Evolutionary conservation across 1,140 invertebrate genomes (phyloP), one percentile per base, ranked within the genome.

Genomic region (Tetramorium alpestre): DNA sequence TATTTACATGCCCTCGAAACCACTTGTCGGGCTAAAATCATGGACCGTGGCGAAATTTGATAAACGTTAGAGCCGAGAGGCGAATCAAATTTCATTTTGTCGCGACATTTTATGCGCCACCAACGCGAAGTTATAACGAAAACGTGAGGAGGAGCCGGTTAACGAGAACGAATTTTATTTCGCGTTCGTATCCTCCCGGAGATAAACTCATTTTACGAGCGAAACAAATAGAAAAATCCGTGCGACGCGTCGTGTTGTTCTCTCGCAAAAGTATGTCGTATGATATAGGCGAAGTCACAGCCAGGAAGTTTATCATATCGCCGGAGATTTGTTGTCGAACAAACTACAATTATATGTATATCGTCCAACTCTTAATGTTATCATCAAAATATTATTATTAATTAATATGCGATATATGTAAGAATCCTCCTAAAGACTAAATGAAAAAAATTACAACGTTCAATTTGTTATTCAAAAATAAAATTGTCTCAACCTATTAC

Each of bases 111-210:
- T 62, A 73, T 60, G 65, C 64, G 49, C 16, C 49, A 38, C 38
- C 38, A 56, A 73, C 80, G 67, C 41, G 18, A 73, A 75, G 54
- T 84, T 51, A 84, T 84, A 84, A 84, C 54, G 69, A 75, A 60
- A 75, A 10, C 65, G 49, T 65, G 64, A 56, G 69, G 41, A 62
- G 41, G 44, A 60, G 54, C 44, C 41, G 25, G 38, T 69, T 75
- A 84, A 73, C 80, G 54, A 84, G 69, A 75, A 75, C 33, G 56
- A 84, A 75, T 84, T 84, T 84, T 84, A 84, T 75, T 75, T 84
- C 54, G 18, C 69, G 54, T 60, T 73, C 69, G 69, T 84, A 62
- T 49, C 44, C 69, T 38, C 54, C 7, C 64, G 41, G 70, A 84
- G 69, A 84, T 75, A 75, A 84, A 84, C 69, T 84, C 69, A 60